Conservation (phyloP, 2,797 vertebrate genomes). For the Ibycter americanus region DNA sequence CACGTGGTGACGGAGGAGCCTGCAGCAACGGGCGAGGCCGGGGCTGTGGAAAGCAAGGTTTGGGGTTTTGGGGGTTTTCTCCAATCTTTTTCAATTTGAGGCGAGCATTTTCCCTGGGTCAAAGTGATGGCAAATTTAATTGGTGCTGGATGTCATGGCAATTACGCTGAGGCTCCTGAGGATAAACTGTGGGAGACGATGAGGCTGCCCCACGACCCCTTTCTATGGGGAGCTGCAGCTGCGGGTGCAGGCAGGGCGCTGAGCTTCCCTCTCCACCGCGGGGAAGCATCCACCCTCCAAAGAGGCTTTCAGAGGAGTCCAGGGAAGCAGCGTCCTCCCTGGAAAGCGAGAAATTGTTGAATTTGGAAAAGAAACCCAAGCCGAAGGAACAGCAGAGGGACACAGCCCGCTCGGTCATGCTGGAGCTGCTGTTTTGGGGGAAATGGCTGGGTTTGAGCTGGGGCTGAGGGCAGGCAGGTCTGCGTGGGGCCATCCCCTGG, state of each 20-base stretch:
- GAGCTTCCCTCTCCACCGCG: background rate
- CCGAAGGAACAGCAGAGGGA: background rate
- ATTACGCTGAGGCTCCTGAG: background rate
- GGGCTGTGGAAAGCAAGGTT: background rate
- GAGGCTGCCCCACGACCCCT: fast-evolving
- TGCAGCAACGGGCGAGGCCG: background rate
- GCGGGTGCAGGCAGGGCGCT: too few relatives aligned
- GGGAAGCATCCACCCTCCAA: too few relatives aligned
- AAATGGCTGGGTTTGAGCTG: background rate
- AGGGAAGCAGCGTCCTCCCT: background rate
- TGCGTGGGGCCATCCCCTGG: background rate
- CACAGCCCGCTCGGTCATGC: fast-evolving
- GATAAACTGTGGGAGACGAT: background rate
- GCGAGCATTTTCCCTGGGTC: background rate
- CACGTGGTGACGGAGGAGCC: background rate
- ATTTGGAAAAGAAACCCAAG: background rate
- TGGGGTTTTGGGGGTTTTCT: background rate
- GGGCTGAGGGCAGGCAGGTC: background rate
- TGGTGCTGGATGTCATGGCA: background rate
- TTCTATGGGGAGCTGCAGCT: background rate
- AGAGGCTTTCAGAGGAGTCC: background rate
- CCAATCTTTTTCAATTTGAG: background rate
- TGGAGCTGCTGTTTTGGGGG: background rate
- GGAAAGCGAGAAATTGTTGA: fast-evolving
- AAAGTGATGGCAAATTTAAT: background rate